Conservation (phyloP, 2,113 vertebrate genomes). For the Carassius auratus region DNA sequence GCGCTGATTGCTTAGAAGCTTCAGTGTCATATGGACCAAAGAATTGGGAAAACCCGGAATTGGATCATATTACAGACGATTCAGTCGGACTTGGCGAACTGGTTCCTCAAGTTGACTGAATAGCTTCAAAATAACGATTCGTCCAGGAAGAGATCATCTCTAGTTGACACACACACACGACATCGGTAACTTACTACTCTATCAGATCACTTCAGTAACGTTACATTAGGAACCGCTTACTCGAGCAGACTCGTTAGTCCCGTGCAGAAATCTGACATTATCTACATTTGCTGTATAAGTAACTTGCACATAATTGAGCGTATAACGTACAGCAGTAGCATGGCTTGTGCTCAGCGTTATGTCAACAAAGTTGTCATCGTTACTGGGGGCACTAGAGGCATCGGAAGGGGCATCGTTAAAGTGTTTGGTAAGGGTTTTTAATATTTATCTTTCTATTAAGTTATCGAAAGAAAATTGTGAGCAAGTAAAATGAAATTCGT, state of each 20-base stretch:
- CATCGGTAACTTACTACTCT: not conserved
- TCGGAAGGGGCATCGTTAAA: slow-evolving; percentile 75
- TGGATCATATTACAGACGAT: not conserved
- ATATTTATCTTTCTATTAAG: not conserved
- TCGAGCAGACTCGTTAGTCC: not conserved
- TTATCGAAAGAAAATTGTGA: not conserved
- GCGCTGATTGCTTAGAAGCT: too few species aligned
- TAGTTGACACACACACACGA: not conserved
- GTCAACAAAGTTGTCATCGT: slow-evolving; percentile 77
- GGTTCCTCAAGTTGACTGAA: not conserved
- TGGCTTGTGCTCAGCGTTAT: slow-evolving; percentile 65
- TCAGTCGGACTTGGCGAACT: not conserved
- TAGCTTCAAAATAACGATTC: not conserved
- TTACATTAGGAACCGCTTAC: not conserved
- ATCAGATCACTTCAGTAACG: not conserved
- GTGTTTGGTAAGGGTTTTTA: slow-evolving; percentile 71
- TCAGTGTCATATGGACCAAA: too few species aligned
- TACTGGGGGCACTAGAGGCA: slow-evolving; percentile 79
- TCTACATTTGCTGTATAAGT: not conserved
- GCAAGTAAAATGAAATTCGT: not conserved
- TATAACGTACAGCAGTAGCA: not conserved
- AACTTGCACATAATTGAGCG: not conserved
- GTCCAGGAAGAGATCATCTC: not conserved
- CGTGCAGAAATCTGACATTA: not conserved
- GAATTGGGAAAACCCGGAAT: not conserved